phyloP scores from a whole-genome alignment of 2,797 vertebrate genomes.

The Channallabes apus region DNA sequence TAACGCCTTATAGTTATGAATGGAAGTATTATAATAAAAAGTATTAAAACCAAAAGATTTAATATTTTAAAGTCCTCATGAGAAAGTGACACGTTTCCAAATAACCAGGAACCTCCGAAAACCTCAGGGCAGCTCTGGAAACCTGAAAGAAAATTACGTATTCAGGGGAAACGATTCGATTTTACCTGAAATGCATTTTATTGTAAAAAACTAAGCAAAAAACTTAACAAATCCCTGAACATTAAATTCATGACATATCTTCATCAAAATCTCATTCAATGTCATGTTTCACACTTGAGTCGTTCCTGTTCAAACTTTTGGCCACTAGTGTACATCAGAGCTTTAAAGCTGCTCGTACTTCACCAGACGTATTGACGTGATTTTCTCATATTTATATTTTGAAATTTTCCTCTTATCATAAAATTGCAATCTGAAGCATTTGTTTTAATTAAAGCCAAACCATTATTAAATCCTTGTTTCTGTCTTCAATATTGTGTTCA shows the following conservation, averaged over 20 bases:
- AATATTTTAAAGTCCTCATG: not conserved
- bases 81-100: not conserved
- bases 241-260: not conserved
- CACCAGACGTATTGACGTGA: constrained; percentile 47
- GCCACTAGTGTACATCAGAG: not conserved
- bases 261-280: not conserved
- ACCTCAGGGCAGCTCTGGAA: not conserved
- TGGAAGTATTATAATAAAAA: not conserved
- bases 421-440: constrained; percentile 29
- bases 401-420: constrained; percentile 61
- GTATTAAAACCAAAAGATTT: not conserved
- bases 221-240: not conserved
- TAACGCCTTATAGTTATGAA: not conserved
- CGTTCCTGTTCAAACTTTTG: not conserved
- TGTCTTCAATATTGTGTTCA: not conserved
- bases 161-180: not conserved
- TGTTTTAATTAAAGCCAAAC: not conserved
- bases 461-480: not conserved
- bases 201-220: not conserved
- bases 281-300: not conserved
- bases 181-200: not conserved
- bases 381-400: constrained; percentile 68
- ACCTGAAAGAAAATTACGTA: not conserved
- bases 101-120: not conserved
- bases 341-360: constrained; percentile 17